Evolutionary conservation across 2,888 invertebrate genomes (phyloP).

Genomic region (Auanema freiburgensis): DNA sequence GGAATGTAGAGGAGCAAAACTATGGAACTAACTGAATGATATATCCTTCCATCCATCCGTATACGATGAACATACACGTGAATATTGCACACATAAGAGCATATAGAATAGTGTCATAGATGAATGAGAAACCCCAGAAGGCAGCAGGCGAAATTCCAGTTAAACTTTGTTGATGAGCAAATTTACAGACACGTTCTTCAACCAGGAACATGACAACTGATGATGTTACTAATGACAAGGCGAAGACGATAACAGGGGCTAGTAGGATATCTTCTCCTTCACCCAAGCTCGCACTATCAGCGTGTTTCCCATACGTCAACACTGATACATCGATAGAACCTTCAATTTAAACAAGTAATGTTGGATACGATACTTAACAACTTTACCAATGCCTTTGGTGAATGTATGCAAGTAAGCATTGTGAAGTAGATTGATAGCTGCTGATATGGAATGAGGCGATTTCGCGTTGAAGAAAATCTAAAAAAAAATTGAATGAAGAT

Average conservation of each 20-base stretch:
- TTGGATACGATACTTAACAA: neutral
- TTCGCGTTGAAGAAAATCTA: slow-evolving; percentile 15
- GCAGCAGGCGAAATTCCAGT: slow-evolving; percentile 52
- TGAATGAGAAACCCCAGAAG: slow-evolving; percentile 49
- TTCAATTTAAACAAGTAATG: slow-evolving; percentile 6
- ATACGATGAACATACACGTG: slow-evolving; percentile 33
- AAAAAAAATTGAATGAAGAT: neutral
- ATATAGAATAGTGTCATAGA: slow-evolving; percentile 49
- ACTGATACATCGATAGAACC: slow-evolving; percentile 9
- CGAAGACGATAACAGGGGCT: slow-evolving; percentile 40
- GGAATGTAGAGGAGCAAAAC: neutral
- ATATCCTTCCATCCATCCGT: slow-evolving; percentile 31
- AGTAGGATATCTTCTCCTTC: slow-evolving; percentile 18
- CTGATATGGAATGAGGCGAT: slow-evolving; percentile 17
- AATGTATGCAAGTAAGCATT: slow-evolving; percentile 3
- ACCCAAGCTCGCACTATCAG: neutral
- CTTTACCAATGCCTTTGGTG: neutral
- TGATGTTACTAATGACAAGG: slow-evolving; percentile 51
- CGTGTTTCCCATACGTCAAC: neutral
- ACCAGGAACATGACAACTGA: slow-evolving; percentile 54
- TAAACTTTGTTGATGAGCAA: slow-evolving; percentile 53
- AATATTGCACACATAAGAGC: slow-evolving; percentile 40
- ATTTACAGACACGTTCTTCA: slow-evolving; percentile 48
- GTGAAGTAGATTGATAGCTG: slow-evolving; percentile 17
- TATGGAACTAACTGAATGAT: slow-evolving; percentile 28